Conservation (phyloP, 2,888 invertebrate species). For the Geophilus truncorum region DNA sequence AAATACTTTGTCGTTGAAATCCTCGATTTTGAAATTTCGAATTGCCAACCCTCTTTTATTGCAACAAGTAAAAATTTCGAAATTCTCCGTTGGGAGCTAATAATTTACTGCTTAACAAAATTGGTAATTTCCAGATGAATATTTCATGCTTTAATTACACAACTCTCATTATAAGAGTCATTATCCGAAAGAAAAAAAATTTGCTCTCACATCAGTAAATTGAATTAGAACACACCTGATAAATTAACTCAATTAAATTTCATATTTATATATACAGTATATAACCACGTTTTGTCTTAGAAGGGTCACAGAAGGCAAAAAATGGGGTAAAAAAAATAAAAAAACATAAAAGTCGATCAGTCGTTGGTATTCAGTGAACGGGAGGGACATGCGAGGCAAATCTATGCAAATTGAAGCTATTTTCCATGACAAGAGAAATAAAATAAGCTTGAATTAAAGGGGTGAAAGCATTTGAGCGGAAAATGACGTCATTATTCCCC, state of each 20-base stretch:
- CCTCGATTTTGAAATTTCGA: no score
- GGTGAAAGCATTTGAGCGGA: conserved; percentile 14
- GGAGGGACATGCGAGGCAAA: conserved; percentile 19
- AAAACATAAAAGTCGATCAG: not conserved
- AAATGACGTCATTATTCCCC: conserved; percentile 27
- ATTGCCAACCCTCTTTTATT: no score
- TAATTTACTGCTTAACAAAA: not conserved
- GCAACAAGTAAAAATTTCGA: no score
- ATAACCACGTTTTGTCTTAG: no score
- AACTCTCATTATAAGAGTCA: not conserved
- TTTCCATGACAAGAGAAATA: conserved; percentile 25
- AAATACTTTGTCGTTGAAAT: no score
- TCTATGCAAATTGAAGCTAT: conserved; percentile 36
- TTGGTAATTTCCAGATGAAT: not conserved
- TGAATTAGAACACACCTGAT: not conserved
- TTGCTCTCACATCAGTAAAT: not conserved
- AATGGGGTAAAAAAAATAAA: not conserved
- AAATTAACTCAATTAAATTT: not conserved
- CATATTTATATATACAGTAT: no score
- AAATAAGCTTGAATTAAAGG: conserved; percentile 23
- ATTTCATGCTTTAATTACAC: not conserved
- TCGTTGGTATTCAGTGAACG: conserved; percentile 20
- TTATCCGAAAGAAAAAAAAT: not conserved
- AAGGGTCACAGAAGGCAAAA: no score
- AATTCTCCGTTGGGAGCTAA: no score